Conservation (phyloP, 2,113 vertebrate genomes). For the Xenopus tropicalis region DNA sequence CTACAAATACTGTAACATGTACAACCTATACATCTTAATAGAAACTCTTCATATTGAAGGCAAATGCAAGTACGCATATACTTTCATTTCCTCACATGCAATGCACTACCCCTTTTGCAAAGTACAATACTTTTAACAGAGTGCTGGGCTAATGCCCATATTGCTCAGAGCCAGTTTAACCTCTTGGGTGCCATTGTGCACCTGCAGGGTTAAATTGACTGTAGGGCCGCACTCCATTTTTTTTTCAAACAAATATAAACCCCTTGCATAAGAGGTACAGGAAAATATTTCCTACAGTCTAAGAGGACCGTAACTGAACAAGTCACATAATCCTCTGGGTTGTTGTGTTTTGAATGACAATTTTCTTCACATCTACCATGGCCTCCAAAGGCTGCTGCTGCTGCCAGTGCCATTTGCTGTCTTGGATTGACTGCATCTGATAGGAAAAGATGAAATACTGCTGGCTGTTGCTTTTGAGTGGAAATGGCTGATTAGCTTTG, state of each 20-base stretch:
- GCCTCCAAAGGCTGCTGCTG: conserved; percentile 54
- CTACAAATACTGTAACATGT: neutral
- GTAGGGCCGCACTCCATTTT: conserved; percentile 33
- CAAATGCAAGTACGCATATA: neutral
- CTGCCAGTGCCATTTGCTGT: conserved; percentile 17
- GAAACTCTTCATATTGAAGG: conserved; percentile 42
- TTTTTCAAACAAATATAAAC: conserved; percentile 18
- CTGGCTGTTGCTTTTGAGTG: conserved; percentile 47
- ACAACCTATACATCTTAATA: conserved; percentile 1
- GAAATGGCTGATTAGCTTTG: conserved; percentile 59
- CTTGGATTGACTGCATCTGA: conserved; percentile 16
- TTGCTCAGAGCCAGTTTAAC: neutral
- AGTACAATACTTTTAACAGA: conserved; percentile 35
- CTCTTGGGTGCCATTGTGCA: neutral
- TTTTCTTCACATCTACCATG: conserved; percentile 55
- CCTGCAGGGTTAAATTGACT: neutral
- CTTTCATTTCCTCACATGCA: neutral
- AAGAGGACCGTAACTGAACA: conserved; percentile 38
- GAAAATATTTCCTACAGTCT: conserved; percentile 49
- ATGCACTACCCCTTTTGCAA: conserved; percentile 8
- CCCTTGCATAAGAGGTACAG: conserved; percentile 23
- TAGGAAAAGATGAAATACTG: neutral
- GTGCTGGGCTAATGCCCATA: conserved; percentile 29
- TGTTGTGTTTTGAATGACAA: conserved; percentile 1
- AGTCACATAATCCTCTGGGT: conserved; percentile 52